Base-by-base conservation (phyloP, 2,888 invertebrate species). In the Dolichomitus sp. region DNA sequence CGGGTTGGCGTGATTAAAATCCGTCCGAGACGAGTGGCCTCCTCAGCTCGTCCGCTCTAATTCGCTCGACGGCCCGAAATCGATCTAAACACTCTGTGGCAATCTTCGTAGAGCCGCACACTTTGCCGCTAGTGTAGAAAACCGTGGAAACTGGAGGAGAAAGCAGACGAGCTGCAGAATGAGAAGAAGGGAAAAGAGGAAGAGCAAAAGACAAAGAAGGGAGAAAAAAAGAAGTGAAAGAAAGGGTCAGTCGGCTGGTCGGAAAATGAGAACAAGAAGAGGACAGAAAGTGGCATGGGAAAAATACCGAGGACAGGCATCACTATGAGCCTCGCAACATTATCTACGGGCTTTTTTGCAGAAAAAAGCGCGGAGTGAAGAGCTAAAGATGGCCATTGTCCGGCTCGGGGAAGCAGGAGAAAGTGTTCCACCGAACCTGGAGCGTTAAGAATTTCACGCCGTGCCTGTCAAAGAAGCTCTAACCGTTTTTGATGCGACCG, bases 31-130 rank as follows among this genome's bases (percentile, higher is more conserved):
- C 73, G 68, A 80, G 74, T 42, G 66, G 57, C 61, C 50, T 74
- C 33, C 61, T 68, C 37, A 59, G 40, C 12, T 73, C 37, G 50
- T 79, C 30, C 70, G 76, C 81, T 76, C 76, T 81, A 76, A 76
- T 81, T 81, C 76, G 63, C 52, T 70, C 76, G 75, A 65, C 75
- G 65, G 42, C 52, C n/a, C 72, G 23, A 80, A 80, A 80, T 80
- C 74, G 74, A 80, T 80, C 61, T 69, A 27, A 33, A 23, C 66
- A 69, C 68, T 68, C 68, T 74, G 52, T 45, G 42, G 65, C 23
- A 65, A 61, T 52, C 40, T 54, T 40, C 73, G 59, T 66, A 19
- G 40, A n/a, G 30, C 23, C 23, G 65, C 12, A 27, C 40, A 65
- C 45, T 42, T 65, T 14, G 27, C 42, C 14, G 11, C 61, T 61